A percentile compares a stretch with the other conserved stretches of the same genome.
Evolutionary conservation across 2,888 invertebrate species (phyloP).

Genomic region (Hyalella azteca): DNA sequence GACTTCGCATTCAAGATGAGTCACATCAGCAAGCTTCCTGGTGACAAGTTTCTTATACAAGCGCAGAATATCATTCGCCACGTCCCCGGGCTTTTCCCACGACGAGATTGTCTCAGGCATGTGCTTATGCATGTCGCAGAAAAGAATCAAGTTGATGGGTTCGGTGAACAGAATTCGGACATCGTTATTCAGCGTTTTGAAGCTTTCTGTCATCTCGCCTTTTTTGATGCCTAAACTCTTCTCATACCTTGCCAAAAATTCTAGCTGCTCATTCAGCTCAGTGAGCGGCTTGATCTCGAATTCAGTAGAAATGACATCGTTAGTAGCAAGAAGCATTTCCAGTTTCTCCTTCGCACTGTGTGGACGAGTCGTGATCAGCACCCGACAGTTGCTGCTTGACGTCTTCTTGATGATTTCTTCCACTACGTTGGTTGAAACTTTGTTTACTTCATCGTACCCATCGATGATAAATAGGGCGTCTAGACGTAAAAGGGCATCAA

Average conservation of each 20-base stretch:
- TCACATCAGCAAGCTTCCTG: too few species aligned
- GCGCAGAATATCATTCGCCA: not conserved
- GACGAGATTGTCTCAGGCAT: not conserved
- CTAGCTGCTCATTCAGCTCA: not conserved
- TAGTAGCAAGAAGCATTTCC: not conserved
- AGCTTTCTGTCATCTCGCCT: not conserved
- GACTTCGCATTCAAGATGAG: too few species aligned
- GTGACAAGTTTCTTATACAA: not conserved
- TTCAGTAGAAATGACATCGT: not conserved
- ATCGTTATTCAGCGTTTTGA: not conserved
- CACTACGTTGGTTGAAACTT: not conserved
- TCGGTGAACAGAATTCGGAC: too few species aligned
- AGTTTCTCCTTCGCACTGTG: not conserved
- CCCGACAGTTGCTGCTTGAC: not conserved
- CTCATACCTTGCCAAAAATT: not conserved
- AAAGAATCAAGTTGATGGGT: not conserved
- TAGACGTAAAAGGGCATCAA: not conserved
- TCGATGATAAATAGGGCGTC: not conserved
- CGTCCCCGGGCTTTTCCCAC: not conserved
- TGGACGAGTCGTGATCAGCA: not conserved
- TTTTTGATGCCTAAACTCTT: not conserved
- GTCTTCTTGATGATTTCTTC: constrained; percentile 1
- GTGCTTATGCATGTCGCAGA: not conserved
- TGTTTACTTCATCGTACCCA: not conserved
- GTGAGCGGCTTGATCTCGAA: not conserved